phyloP scores from a whole-genome alignment of 2,888 invertebrate genomes.

The Cephus spinipes region DNA sequence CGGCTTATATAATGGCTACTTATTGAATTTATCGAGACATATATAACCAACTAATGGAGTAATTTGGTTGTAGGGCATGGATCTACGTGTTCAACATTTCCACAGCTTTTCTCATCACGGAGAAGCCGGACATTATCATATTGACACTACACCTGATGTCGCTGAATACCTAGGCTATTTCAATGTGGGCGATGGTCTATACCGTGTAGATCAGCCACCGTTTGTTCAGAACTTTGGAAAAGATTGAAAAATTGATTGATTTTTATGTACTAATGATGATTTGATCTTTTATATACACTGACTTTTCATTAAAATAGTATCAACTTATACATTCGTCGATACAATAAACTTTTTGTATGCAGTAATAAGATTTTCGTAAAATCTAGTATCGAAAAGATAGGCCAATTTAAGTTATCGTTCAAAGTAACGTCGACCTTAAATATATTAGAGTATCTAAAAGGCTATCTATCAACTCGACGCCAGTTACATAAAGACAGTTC shows the following conservation, averaged over 20 bases:
- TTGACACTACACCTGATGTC: slow-evolving; percentile 89
- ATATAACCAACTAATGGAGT: background rate
- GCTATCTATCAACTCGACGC: background rate
- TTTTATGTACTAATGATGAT: background rate
- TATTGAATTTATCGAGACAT: too few species aligned
- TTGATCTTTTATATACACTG: background rate
- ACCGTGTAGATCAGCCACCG: slow-evolving; percentile 81
- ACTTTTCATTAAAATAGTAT: background rate
- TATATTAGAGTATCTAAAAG: background rate
- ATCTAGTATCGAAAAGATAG: background rate
- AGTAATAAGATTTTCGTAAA: background rate
- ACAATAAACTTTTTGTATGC: background rate
- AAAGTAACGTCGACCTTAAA: background rate
- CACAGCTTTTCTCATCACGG: slow-evolving; percentile 89
- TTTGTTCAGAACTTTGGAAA: slow-evolving; percentile 78
- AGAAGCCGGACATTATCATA: slow-evolving; percentile 96
- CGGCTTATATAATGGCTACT: too few species aligned
- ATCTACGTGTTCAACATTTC: slow-evolving; percentile 95
- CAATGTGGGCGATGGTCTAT: slow-evolving; percentile 78
- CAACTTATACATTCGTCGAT: background rate
- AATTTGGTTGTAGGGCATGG: slow-evolving; percentile 75
- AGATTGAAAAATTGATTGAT: slow-evolving; percentile 70
- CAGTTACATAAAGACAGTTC: background rate
- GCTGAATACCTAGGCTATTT: slow-evolving; percentile 94
- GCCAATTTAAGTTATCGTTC: background rate